phyloP scores from a whole-genome alignment of 2,888 invertebrate genomes.

The Dascillus cervinus region DNA sequence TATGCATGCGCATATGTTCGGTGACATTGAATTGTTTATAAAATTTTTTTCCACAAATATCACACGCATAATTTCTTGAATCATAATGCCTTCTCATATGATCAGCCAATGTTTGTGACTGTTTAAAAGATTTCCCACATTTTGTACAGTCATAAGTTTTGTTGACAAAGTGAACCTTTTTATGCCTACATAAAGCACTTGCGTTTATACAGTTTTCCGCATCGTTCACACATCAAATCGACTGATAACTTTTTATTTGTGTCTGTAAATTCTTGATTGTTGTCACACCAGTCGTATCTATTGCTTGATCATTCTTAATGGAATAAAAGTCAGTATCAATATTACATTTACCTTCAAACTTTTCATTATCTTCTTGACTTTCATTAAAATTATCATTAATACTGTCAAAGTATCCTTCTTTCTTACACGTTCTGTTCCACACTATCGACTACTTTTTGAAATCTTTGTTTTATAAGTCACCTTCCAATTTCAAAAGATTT shows the following conservation, averaged over 20 bases:
- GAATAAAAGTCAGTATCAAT: neutral
- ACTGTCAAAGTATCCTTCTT: conserved; percentile 3
- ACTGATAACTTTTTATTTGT: conserved; percentile 13
- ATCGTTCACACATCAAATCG: conserved; percentile 16
- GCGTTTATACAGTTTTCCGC: conserved; percentile 20
- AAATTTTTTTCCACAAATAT: conserved; percentile 22
- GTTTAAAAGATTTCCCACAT: conserved; percentile 24
- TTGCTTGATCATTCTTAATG: conserved; percentile 2
- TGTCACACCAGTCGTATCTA: conserved; percentile 1
- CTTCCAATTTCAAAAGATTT: conserved; percentile 21
- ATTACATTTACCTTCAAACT: conserved; percentile 11
- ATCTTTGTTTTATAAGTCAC: conserved; percentile 13
- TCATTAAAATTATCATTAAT: conserved; percentile 6
- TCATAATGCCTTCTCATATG: conserved; percentile 25
- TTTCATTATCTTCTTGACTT: conserved; percentile 4
- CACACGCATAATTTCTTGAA: conserved; percentile 22
- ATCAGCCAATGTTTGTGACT: conserved; percentile 21
- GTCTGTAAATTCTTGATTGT: neutral
- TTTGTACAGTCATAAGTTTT: conserved; percentile 21
- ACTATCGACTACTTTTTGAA: neutral
- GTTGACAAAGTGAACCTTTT: conserved; percentile 19
- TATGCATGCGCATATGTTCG: conserved; percentile 27
- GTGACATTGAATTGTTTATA: conserved; percentile 22
- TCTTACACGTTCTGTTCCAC: too few relatives aligned
- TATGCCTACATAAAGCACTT: conserved; percentile 20